Evolutionary conservation across 1,140 invertebrate genomes (phyloP), one percentile per base, ranked within the genome.

Genomic region (Helicoverpa zea): DNA sequence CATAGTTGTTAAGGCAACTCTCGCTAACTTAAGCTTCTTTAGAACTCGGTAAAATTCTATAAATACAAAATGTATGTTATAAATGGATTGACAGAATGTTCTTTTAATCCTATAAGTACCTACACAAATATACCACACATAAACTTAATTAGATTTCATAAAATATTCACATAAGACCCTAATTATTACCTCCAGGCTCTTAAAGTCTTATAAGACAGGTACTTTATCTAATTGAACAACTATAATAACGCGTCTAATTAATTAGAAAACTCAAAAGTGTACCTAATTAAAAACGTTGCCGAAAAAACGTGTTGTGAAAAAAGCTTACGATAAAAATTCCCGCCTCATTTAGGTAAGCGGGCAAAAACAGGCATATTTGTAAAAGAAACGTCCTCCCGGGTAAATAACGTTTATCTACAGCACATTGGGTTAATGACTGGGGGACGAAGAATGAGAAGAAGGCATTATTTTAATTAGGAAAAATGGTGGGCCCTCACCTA

Each of bases 401-500:
- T 88, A 89, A 91, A 91, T 88, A 90, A 81, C 92, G 92, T 92
- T 94, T 94, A 94, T 94, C 90, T 92, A 90, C 91, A 92, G 91
- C 89, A 93, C 93, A 93, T 94, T 93, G 90, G 89, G 93, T 90
- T 92, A 93, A 92, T 94, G 93, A 94, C 92, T 94, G 88, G 92
- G 92, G 93, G 91, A 91, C 89, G 88, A 92, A 94, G 91, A 91
- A 92, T 90, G 89, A 92, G 90, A 90, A 90, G 89, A 89, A 91
- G 89, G 90, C 92, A 95, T 95, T 95, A 95, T 94, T 95, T 93
- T 95, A 95, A 95, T 95, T 95, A 94, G 92, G 93, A 93, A 94
- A 91, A 94, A 93, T 91, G 86, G 88, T 79, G 64, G 63, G 51
- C 61, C 75, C 18, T 77, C 75, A 64, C 75, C 61, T 64, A 77